phyloP scores from a whole-genome alignment of 1,140 invertebrate species.

The Trichogramma pretiosum region DNA sequence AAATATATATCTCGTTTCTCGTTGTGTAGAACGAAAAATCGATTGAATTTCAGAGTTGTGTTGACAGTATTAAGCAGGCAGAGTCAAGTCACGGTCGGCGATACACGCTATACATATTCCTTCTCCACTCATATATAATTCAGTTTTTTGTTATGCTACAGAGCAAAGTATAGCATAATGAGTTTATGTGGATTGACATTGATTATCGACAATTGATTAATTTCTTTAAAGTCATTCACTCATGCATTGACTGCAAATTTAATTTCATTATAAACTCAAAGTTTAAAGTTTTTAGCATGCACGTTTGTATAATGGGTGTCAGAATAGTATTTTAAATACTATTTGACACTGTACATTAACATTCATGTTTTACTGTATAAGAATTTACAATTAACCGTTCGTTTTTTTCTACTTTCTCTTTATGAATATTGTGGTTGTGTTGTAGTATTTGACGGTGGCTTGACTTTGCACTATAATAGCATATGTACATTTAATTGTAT shows the following conservation, averaged over 20 bases:
- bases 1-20: constrained; percentile 10
- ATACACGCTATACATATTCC: constrained; percentile 10
- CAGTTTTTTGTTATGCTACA: constrained; percentile 12
- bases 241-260: neutral
- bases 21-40: constrained; percentile 25
- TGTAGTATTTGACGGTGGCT: constrained; percentile 39
- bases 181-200: constrained; percentile 14
- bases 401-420: constrained; percentile 3
- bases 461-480: constrained; percentile 37
- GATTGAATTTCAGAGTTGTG: constrained; percentile 43
- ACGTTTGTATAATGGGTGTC: constrained; percentile 1
- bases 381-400: too few species aligned
- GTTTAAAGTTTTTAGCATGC: constrained; percentile 13
- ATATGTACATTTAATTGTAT: constrained; percentile 45
- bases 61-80: constrained; percentile 36
- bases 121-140: constrained; percentile 10
- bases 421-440: constrained; percentile 27
- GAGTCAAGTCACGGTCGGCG: constrained; percentile 41
- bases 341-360: constrained; percentile 30
- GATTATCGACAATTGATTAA: constrained; percentile 15
- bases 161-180: constrained; percentile 9
- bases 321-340: constrained; percentile 35
- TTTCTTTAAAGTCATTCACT: constrained; percentile 4
- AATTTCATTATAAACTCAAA: constrained; percentile 12
- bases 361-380: constrained; percentile 22